Conservation (phyloP, 2,888 invertebrate species). For the Theodoxus fluviatilis region DNA sequence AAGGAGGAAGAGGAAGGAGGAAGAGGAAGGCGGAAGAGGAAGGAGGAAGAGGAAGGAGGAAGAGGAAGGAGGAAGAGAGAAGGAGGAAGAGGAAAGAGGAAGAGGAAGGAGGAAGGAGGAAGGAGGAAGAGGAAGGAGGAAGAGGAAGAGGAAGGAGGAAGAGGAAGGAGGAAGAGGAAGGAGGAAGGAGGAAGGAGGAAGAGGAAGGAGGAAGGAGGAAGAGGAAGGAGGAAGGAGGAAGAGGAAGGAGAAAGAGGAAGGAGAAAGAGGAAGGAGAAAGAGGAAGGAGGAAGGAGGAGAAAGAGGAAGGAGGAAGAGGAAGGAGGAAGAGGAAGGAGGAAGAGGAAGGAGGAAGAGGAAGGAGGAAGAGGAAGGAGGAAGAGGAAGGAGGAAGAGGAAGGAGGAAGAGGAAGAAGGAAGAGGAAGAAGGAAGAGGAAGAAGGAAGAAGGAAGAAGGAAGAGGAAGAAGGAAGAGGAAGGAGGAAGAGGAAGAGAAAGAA, state of each 20-base stretch:
- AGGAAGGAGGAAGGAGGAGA: not conserved
- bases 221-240: constrained; percentile 17
- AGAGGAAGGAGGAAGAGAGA: constrained; percentile 1
- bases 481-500: constrained; percentile 12
- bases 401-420: not conserved
- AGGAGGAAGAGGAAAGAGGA: not conserved
- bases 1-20: not conserved
- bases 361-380: not conserved
- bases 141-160: not conserved
- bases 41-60: constrained; percentile 6
- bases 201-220: constrained; percentile 15
- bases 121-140: not conserved
- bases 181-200: constrained; percentile 7
- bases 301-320: not conserved
- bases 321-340: not conserved
- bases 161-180: not conserved
- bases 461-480: not conserved
- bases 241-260: constrained; percentile 1
- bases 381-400: not conserved
- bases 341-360: not conserved
- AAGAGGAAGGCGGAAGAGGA: constrained; percentile 13
- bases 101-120: not conserved
- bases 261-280: not conserved
- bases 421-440: not conserved
- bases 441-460: not conserved